These are phyloP conservation scores for Hydropsyche tenuis DNA, from an alignment of 1,140 invertebrate species.

Conservation along the genomic window DNA sequence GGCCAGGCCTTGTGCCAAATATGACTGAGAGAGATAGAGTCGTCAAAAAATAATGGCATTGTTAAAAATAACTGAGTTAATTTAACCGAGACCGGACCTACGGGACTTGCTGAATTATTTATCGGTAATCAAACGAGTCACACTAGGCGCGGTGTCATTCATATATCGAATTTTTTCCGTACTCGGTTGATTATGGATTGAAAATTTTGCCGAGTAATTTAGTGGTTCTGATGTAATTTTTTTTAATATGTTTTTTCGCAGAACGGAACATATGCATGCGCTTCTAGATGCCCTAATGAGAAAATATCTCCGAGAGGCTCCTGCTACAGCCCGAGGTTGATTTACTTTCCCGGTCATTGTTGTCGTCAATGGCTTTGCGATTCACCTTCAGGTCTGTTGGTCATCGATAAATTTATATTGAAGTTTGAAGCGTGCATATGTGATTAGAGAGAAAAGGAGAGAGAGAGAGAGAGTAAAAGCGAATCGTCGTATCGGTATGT, in stretches of 20 bases:
- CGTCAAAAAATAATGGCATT: constrained; percentile 12
- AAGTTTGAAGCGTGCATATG: no score
- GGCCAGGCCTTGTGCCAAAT: background rate
- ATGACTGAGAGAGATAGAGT: background rate
- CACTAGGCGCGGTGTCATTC: background rate
- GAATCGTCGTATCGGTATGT: no score
- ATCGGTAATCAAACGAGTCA: background rate
- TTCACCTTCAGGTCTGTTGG: constrained; percentile 50
- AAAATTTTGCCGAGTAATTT: background rate
- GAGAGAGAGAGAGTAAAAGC: no score
- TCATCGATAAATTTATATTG: background rate
- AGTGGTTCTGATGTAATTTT: no score
- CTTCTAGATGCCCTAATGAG: constrained; percentile 75
- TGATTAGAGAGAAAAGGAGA: no score
- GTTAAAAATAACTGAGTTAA: constrained; percentile 35
- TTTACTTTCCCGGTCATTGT: constrained; percentile 72
- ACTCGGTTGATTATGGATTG: background rate
- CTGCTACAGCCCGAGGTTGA: constrained; percentile 69
- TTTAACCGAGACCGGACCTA: background rate
- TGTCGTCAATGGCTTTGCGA: constrained; percentile 79
- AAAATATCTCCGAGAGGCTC: constrained; percentile 66
- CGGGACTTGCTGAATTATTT: background rate
- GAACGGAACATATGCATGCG: constrained; percentile 77
- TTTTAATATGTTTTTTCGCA: constrained; percentile 56
- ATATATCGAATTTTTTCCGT: background rate